Evolutionary conservation across 2,888 invertebrate genomes (phyloP), one percentile per base, ranked within the genome.

Genomic region (Cataglyphis altisquamis): DNA sequence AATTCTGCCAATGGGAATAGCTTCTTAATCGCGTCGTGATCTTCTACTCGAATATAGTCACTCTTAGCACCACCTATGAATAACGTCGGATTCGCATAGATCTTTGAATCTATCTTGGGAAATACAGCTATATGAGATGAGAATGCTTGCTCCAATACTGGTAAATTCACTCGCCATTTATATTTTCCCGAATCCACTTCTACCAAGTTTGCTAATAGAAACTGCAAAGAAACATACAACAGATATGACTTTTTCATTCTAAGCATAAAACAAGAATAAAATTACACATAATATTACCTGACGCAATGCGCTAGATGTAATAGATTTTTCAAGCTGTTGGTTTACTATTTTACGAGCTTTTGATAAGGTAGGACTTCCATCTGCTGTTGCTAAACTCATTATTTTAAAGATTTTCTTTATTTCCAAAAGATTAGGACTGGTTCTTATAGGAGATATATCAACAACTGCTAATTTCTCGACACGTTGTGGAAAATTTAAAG

Each of bases 11-110:
- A 94, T 0, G 98, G 97, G 92, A 98, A 98, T 77, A 97, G 95
- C 86, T 96, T 96, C 91, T 96, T 95, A 81, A 98, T 98, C 82
- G 95, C 95, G 8, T 95, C 94, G 66, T 97, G 95, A 93, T 97
- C 97, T 12, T 94, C 92, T 86, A 95, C 94, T 86, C 95, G 96
- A 90, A 99, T 96, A 94, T 97, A 98, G 94, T 97, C 96, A 0
- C 99, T 99, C n/a, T 96, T 95, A 18, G 95, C 96, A 75, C 99
- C 99, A 86, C 97, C 98, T 83, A 99, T 95, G 94, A 99, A 99
- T 8, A 98, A 94, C 0, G 97, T 97, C 2, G 97, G 97, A 3
- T 97, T 97, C 84, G 95, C 93, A 91, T 96, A 97, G 36, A 82
- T 68, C 80, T 89, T 91, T 1, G 88, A 90, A 6, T 91, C 87